Percentiles rank a stretch among this genome's conserved stretches.
These are phyloP conservation scores for Syngnathus floridae DNA, from an alignment of 2,113 vertebrate species.

Conservation along the genomic window DNA sequence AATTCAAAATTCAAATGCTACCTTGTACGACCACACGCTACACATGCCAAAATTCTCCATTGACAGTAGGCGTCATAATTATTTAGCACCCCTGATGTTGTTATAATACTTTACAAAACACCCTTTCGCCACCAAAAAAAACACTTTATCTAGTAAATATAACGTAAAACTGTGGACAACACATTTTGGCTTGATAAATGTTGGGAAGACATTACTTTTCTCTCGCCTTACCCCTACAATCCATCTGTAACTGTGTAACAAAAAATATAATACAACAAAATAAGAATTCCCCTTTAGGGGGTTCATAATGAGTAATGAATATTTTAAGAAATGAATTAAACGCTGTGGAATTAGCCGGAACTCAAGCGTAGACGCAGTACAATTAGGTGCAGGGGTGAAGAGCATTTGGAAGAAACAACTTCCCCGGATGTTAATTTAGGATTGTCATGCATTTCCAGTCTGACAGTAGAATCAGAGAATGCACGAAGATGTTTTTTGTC, in stretches of 20 bases:
- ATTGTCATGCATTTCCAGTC: background rate
- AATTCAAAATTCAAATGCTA: too few species aligned
- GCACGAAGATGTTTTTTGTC: background rate
- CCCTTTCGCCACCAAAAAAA: too few species aligned
- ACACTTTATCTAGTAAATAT: too few species aligned
- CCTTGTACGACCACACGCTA: too few species aligned
- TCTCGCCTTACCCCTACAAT: background rate
- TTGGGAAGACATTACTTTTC: background rate
- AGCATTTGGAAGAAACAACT: background rate
- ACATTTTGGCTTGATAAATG: too few species aligned
- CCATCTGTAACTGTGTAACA: background rate
- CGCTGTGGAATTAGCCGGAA: background rate
- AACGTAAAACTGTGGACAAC: too few species aligned
- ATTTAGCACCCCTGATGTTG: too few species aligned
- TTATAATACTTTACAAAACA: too few species aligned
- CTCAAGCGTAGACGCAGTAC: background rate
- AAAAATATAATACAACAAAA: background rate
- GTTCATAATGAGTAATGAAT: conserved; percentile 2
- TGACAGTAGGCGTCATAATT: too few species aligned
- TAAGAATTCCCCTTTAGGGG: background rate
- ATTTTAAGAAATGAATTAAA: conserved; percentile 3
- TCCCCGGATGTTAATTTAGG: background rate
- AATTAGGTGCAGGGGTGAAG: background rate
- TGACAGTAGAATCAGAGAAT: conserved; percentile 2
- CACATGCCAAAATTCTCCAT: too few species aligned